phyloP scores from a whole-genome alignment of 2,888 invertebrate genomes.

The Laothoe populi region DNA sequence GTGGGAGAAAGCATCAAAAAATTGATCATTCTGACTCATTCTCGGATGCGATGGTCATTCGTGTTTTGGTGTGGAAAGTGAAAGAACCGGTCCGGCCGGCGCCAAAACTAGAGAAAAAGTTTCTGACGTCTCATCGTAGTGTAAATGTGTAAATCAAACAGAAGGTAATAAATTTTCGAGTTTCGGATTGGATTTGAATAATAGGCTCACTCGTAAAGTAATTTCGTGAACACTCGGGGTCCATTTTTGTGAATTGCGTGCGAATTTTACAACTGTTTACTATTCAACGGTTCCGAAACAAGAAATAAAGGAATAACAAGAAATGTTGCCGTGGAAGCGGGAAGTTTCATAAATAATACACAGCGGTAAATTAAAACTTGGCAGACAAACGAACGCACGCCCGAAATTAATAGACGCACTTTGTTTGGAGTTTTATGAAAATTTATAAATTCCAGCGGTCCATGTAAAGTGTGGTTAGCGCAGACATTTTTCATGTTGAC shows the following conservation, averaged over 20 bases:
- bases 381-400: conserved; percentile 30
- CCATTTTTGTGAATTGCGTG: conserved; percentile 21
- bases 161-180: conserved; percentile 4
- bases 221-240: neutral
- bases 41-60: conserved; percentile 60
- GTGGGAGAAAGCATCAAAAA: conserved; percentile 83
- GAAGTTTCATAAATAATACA: conserved; percentile 42
- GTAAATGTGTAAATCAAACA: conserved; percentile 23
- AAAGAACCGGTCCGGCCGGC: conserved; percentile 69
- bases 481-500: neutral
- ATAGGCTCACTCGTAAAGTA: neutral
- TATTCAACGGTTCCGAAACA: conserved; percentile 34
- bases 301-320: conserved; percentile 32
- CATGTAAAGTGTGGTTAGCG: neutral
- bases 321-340: conserved; percentile 32
- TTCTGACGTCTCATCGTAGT: conserved; percentile 27
- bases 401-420: conserved; percentile 22
- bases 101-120: conserved; percentile 64
- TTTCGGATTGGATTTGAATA: neutral
- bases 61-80: conserved; percentile 68
- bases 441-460: conserved; percentile 6
- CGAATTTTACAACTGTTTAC: conserved; percentile 33
- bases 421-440: conserved; percentile 1
- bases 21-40: conserved; percentile 75
- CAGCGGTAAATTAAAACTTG: conserved; percentile 46